phyloP scores from a whole-genome alignment of 2,113 vertebrate genomes.

The Dendropsophus ebraccatus region DNA sequence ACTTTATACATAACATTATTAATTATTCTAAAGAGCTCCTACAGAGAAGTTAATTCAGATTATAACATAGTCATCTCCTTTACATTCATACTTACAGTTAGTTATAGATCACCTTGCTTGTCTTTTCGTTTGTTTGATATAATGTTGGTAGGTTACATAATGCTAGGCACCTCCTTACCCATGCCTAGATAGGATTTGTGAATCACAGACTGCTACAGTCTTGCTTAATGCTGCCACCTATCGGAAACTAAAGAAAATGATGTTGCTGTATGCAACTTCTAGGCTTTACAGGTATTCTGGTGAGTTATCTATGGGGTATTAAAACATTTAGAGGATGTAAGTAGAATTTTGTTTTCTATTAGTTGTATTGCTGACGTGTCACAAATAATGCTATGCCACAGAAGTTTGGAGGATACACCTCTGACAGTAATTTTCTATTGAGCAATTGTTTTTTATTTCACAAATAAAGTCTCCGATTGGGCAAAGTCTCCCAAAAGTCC shows the following conservation, averaged over 20 bases:
- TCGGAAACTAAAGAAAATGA: not conserved
- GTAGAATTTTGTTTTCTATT: no score
- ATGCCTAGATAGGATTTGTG: not conserved
- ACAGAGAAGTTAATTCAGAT: not conserved
- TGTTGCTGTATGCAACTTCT: not conserved
- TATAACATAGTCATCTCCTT: not conserved
- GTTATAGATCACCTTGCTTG: not conserved
- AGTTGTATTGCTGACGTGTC: not conserved
- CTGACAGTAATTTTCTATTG: no score
- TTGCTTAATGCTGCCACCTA: conserved; percentile 28
- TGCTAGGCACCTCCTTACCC: conserved; percentile 1
- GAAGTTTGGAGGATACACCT: no score
- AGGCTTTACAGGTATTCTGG: not conserved
- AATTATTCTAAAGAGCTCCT: not conserved
- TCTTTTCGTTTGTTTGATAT: not conserved
- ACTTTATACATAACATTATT: not conserved
- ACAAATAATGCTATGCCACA: not conserved
- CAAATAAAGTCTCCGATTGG: no score
- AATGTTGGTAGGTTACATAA: not conserved
- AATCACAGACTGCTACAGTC: not conserved
- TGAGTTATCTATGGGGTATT: not conserved
- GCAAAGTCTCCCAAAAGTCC: no score
- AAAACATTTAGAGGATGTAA: not conserved
- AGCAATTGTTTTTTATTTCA: not conserved
- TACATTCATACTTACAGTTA: not conserved